Conservation (phyloP, 2,797 vertebrate genomes). For the Sebastes variabilis region DNA sequence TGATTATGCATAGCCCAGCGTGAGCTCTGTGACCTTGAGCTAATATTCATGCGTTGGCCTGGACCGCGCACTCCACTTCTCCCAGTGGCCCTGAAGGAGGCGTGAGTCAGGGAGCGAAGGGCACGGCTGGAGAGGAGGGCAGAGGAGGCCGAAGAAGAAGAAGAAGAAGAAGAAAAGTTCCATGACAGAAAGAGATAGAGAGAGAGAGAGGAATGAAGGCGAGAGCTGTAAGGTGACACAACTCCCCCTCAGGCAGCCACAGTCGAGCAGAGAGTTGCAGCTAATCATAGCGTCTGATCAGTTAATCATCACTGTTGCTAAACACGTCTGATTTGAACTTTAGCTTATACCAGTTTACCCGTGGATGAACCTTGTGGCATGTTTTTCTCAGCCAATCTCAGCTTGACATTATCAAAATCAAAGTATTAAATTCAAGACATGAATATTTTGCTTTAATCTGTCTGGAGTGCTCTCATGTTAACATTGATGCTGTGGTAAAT, state of each 20-base stretch:
- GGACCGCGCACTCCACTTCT: conserved; percentile 49
- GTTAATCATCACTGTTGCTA: neutral
- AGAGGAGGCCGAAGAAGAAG: conserved; percentile 9
- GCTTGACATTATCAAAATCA: neutral
- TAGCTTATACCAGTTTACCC: neutral
- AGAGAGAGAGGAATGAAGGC: neutral
- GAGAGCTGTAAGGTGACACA: conserved; percentile 22
- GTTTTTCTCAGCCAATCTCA: neutral
- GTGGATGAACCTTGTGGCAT: neutral
- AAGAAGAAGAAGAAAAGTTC: conserved; percentile 4
- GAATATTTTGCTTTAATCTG: neutral
- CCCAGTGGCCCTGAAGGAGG: conserved; percentile 59
- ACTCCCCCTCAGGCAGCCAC: conserved; percentile 1
- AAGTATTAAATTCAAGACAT: neutral
- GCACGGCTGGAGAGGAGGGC: conserved; percentile 16
- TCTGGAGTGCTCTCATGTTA: neutral
- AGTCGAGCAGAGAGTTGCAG: neutral
- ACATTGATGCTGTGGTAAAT: neutral
- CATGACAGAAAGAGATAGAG: neutral
- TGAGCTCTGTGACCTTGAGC: conserved; percentile 77
- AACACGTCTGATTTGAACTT: neutral
- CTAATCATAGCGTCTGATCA: conserved; percentile 19
- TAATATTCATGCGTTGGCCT: conserved; percentile 75
- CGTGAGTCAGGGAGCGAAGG: conserved; percentile 61
- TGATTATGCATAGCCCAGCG: conserved; percentile 71